phyloP scores from a whole-genome alignment of 2,113 vertebrate genomes.

The Capreolus pygargus region DNA sequence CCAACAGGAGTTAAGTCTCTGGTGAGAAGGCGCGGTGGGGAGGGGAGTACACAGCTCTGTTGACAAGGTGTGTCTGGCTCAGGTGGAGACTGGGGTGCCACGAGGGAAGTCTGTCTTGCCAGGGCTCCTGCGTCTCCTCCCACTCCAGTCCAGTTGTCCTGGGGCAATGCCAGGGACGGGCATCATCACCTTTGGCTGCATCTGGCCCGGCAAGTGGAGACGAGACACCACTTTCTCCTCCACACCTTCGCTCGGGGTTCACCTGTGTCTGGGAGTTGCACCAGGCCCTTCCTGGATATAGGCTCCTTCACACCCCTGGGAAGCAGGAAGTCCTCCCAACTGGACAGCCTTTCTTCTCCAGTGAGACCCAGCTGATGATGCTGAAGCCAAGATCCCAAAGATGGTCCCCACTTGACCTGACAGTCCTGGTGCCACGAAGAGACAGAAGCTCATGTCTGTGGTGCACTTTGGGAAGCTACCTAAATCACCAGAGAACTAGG shows the following conservation, averaged over 20 bases:
- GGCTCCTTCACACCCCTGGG: background rate
- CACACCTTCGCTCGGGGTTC: background rate
- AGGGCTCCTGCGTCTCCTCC: background rate
- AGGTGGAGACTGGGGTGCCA: background rate
- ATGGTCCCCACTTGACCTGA: background rate
- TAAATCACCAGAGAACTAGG: background rate
- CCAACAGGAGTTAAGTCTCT: background rate
- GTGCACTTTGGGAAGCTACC: background rate
- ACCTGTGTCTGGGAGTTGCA: background rate
- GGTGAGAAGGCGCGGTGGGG: background rate
- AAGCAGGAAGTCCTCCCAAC: background rate
- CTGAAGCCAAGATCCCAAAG: background rate
- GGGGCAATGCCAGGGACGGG: background rate
- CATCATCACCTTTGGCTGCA: background rate
- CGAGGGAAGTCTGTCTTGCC: background rate
- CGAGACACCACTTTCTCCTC: background rate
- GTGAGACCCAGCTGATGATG: accelerated
- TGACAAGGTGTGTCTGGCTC: background rate
- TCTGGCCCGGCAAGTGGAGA: background rate
- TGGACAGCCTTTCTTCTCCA: background rate
- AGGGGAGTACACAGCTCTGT: background rate
- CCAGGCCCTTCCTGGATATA: background rate
- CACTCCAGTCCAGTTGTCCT: background rate
- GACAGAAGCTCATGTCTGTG: background rate
- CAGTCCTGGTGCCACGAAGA: background rate